Evolutionary conservation across 2,113 vertebrate genomes (phyloP).

Genomic region (Micromys minutus): DNA sequence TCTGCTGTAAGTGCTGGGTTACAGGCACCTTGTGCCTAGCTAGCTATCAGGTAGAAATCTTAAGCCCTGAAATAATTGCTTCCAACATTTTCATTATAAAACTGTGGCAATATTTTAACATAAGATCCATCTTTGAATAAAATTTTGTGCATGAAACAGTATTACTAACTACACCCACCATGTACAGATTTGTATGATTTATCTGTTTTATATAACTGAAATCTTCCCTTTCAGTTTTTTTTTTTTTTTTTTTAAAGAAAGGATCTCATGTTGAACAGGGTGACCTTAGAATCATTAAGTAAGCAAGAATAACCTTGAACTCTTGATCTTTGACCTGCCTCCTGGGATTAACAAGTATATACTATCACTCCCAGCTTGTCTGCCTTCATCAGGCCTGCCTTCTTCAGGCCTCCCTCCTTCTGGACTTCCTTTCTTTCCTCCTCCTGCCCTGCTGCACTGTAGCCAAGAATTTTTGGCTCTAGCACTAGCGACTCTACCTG

Average conservation of each 20-base stretch:
- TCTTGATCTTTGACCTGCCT: not conserved
- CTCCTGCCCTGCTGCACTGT: too few species aligned
- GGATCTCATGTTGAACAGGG: not conserved
- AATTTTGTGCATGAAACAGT: not conserved
- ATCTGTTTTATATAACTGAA: not conserved
- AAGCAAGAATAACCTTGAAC: not conserved
- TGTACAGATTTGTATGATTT: not conserved
- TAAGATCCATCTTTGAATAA: not conserved
- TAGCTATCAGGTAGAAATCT: not conserved
- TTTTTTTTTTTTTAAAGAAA: too few species aligned
- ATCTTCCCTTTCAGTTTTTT: not conserved
- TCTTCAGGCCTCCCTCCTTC: not conserved
- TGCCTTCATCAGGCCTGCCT: not conserved
- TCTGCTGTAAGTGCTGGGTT: not conserved
- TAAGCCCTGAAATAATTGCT: not conserved
- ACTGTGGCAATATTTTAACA: not conserved
- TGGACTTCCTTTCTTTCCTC: not conserved
- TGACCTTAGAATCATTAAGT: not conserved
- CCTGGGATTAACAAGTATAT: not conserved
- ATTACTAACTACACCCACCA: not conserved
- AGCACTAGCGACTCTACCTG: not conserved
- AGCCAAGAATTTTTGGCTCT: not conserved
- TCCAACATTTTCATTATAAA: not conserved
- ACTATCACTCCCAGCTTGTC: not conserved
- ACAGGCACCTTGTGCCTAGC: not conserved